Base-by-base conservation (phyloP, 2,888 invertebrate genomes). In the Sympetrum striolatum region DNA sequence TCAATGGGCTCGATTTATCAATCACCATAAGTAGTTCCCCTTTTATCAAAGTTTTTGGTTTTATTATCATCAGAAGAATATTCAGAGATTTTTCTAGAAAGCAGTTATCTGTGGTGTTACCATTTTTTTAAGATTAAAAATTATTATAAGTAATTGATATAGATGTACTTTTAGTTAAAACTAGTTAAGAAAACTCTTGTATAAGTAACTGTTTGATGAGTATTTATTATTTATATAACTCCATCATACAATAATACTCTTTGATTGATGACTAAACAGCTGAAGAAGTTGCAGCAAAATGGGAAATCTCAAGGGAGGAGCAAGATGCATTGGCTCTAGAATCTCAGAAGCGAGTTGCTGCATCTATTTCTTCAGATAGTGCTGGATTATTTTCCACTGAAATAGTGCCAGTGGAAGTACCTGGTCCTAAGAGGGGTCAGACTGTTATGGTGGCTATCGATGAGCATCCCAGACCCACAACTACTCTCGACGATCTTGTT, bases 201-300 rank as follows among this genome's bases (percentile, higher is more conserved):
- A 6, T 8, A 8, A 10, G 10, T 44, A 44, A 10, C 44, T 44
- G 39, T 10, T 44, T 44, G 4, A 8, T 44, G 6, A 6, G 10
- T 44, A 0, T 8, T 8, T 44, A 44, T 0, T 44, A 44, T 1
- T 44, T 6, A 44, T 10, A 6, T 44, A 25, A 73, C 8, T 31
- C 10, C 10, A 8, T 31, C 31, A 14, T 31, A 6, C 6, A 73
- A 73, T 73, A 10, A 18, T n/a, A 73, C 8, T n/a, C 12, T 73
- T 12, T 73, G 12, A 25, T 31, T 73, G 1, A 6, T 73, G 12
- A 73, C 15, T 90, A 93, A 93, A 73, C 93, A 96, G 97, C 97
- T 91, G 98, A 98, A 94, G 96, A 97, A 94, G 94, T 98, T 80
- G 97, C 96, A 0, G 95, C 95, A 92, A 94, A 95, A 91, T 97